phyloP scores from a whole-genome alignment of 2,888 invertebrate genomes.

The Smittia aterrima region DNA sequence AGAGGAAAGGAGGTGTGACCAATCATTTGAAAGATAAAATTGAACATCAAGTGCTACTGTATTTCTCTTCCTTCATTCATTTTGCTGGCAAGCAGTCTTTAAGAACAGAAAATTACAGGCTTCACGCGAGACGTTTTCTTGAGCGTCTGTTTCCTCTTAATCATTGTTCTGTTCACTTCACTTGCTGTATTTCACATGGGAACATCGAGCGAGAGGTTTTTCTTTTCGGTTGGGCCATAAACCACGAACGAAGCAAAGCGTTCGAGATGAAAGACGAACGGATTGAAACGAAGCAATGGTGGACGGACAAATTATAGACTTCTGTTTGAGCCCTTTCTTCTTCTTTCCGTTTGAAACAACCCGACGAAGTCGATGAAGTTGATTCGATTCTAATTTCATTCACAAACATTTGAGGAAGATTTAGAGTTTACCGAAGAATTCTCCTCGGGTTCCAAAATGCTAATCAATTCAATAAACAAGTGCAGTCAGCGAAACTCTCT shows the following conservation, averaged over 20 bases:
- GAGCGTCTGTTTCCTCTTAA: constrained; percentile 34
- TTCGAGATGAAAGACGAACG: not conserved
- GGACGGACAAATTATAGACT: constrained; percentile 5
- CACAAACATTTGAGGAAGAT: not conserved
- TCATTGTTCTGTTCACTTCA: constrained; percentile 17
- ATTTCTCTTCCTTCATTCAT: constrained; percentile 29
- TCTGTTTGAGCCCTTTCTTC: constrained; percentile 1
- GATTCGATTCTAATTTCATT: constrained; percentile 9
- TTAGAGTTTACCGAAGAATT: constrained; percentile 16
- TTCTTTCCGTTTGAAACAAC: constrained; percentile 6
- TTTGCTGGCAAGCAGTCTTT: not conserved
- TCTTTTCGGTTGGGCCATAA: constrained; percentile 33
- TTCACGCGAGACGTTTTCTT: constrained; percentile 11
- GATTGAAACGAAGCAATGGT: not conserved
- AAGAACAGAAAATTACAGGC: constrained; percentile 28
- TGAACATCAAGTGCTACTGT: constrained; percentile 42
- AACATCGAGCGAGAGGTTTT: constrained; percentile 1
- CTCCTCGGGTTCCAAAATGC: not conserved
- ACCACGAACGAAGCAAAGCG: not conserved
- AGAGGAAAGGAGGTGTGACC: constrained; percentile 40
- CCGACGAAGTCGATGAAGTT: not conserved
- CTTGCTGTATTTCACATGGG: constrained; percentile 26
- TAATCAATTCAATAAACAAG: not conserved
- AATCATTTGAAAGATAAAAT: constrained; percentile 37
- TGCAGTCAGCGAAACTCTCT: constrained; percentile 20